Percentiles rank a stretch among this genome's conserved stretches.
phyloP scores from a whole-genome alignment of 2,113 vertebrate species.

The Dromaius novaehollandiae region DNA sequence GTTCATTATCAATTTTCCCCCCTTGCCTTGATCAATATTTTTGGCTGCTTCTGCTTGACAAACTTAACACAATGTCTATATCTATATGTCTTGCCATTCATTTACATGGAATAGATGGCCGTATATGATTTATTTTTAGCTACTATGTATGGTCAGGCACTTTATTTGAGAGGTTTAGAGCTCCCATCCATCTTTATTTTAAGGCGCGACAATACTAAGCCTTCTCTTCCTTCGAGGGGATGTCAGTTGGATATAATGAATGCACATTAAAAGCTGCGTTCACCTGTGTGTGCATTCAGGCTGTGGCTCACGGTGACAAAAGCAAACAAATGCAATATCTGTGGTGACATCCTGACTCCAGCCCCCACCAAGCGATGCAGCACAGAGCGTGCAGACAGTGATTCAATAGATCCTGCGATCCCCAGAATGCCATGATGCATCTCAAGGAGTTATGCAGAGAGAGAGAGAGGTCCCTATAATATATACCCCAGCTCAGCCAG shows the following conservation, averaged over 20 bases:
- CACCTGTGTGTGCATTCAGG: slow-evolving; percentile 38
- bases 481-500: not conserved
- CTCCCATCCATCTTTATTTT: slow-evolving; percentile 72
- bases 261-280: slow-evolving; percentile 62
- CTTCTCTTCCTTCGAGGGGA: slow-evolving; percentile 42
- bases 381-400: not conserved
- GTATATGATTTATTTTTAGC: slow-evolving; percentile 72
- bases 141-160: slow-evolving; percentile 48
- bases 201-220: slow-evolving; percentile 57
- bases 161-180: slow-evolving; percentile 67
- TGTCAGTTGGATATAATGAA: slow-evolving; percentile 65
- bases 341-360: slow-evolving; percentile 15
- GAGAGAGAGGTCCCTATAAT: not conserved
- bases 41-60: slow-evolving; percentile 69
- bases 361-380: not conserved
- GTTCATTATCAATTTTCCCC: slow-evolving; percentile 73
- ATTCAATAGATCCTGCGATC: not conserved
- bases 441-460: rapidly evolving
- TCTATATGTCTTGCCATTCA: slow-evolving; percentile 69
- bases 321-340: slow-evolving; percentile 45
- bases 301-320: slow-evolving; percentile 29
- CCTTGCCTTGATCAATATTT: slow-evolving; percentile 76
- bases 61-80: slow-evolving; percentile 72
- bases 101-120: slow-evolving; percentile 70
- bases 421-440: rapidly evolving